Conservation (phyloP, 1,140 invertebrate genomes). For the Dolichoris vasculosae region DNA sequence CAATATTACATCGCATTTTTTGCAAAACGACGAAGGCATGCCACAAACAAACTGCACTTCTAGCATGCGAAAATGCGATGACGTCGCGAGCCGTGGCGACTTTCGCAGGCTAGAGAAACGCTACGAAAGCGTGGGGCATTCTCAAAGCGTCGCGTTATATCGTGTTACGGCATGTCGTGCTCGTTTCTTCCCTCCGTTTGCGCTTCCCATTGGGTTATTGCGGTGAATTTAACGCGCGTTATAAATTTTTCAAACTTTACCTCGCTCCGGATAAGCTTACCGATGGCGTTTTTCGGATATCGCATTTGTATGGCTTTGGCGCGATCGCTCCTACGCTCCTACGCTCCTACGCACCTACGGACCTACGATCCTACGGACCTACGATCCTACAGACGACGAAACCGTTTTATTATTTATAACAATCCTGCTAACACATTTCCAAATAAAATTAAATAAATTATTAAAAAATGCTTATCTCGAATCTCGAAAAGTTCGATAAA, state of each 20-base stretch:
- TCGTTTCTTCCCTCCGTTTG: neutral
- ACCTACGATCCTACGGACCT: too few species aligned
- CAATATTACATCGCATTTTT: neutral
- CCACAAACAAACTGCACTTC: slow-evolving; percentile 23
- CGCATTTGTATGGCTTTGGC: too few species aligned
- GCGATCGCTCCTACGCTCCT: too few species aligned
- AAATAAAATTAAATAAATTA: too few species aligned
- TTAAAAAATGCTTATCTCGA: too few species aligned
- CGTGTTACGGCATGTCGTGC: slow-evolving; percentile 39
- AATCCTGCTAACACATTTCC: too few species aligned
- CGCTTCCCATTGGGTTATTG: slow-evolving; percentile 51
- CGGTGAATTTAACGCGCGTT: neutral
- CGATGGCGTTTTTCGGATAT: too few species aligned
- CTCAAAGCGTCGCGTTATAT: slow-evolving; percentile 39
- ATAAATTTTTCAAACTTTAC: neutral
- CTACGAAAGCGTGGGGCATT: slow-evolving; percentile 8
- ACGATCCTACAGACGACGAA: too few species aligned
- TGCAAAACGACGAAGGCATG: neutral
- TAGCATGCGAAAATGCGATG: slow-evolving; percentile 37
- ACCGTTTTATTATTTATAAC: too few species aligned
- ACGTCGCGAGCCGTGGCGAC: neutral
- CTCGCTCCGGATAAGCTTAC: too few species aligned
- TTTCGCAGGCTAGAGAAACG: slow-evolving; percentile 4
- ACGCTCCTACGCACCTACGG: too few species aligned
- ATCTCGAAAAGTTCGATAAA: too few species aligned